Conservation (phyloP, 1,140 invertebrate species). For the Formica exsecta region DNA sequence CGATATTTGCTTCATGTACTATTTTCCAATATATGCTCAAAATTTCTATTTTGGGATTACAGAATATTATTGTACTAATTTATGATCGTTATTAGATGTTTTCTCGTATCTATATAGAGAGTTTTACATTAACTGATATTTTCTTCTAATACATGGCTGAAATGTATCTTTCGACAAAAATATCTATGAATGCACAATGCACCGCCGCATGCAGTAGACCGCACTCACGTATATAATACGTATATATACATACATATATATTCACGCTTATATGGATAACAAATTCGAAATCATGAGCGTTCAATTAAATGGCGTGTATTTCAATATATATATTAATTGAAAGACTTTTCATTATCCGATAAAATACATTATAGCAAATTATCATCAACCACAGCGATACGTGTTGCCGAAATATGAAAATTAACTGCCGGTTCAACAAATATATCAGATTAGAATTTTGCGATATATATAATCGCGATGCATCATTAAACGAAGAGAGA, state of each 20-base stretch:
- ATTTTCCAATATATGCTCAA: neutral
- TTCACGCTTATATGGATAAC: neutral
- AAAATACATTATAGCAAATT: constrained; percentile 18
- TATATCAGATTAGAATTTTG: neutral
- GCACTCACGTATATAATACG: constrained; percentile 33
- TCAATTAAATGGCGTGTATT: constrained; percentile 11
- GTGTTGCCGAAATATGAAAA: neutral
- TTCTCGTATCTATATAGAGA: neutral
- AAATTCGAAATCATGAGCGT: constrained; percentile 20
- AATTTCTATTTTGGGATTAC: neutral
- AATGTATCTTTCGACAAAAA: neutral
- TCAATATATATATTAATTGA: neutral
- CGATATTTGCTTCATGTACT: neutral
- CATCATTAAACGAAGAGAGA: neutral
- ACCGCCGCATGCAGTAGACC: constrained; percentile 50
- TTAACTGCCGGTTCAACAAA: neutral
- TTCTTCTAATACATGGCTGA: neutral
- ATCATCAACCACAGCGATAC: neutral
- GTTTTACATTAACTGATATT: neutral
- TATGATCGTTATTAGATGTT: neutral
- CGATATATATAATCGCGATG: neutral
- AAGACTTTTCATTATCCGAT: constrained; percentile 7
- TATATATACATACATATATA: neutral
- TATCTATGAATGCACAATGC: constrained; percentile 40
- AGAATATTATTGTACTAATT: neutral